Conservation (phyloP, 2,888 invertebrate species). For the Lochmaea crataegi region DNA sequence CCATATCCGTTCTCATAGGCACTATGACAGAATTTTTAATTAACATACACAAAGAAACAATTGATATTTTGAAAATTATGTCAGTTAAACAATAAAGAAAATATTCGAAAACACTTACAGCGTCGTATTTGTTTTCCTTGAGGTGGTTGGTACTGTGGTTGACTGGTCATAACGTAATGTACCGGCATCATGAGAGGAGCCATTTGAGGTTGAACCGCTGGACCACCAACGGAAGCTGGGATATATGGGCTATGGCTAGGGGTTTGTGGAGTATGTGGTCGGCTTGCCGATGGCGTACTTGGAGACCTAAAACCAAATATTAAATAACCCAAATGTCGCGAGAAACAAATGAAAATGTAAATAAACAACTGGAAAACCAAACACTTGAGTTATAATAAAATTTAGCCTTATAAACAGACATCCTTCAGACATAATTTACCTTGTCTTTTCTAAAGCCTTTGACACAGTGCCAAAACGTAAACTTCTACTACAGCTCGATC, state of each 20-base stretch:
- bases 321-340: too few relatives aligned
- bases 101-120: conserved; percentile 51
- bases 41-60: neutral
- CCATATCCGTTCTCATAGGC: conserved; percentile 67
- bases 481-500: too few relatives aligned
- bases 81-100: neutral
- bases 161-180: conserved; percentile 66
- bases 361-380: too few relatives aligned
- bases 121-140: conserved; percentile 62
- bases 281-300: conserved; percentile 74
- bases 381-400: too few relatives aligned
- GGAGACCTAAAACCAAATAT: conserved; percentile 65
- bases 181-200: conserved; percentile 63
- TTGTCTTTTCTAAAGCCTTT: too few relatives aligned
- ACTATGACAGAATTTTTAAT: conserved; percentile 20
- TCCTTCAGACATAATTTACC: too few relatives aligned
- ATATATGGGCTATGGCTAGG: conserved; percentile 67
- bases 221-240: conserved; percentile 68
- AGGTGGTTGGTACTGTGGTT: conserved; percentile 65
- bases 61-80: conserved; percentile 14
- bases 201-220: conserved; percentile 61
- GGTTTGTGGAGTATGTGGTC: conserved; percentile 89
- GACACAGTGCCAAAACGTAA: too few relatives aligned
- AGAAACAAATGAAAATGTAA: too few relatives aligned
- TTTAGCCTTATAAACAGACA: too few relatives aligned